These are phyloP conservation scores for Uloborus diversus DNA, from an alignment of 1,140 invertebrate species.

Conservation along the genomic window DNA sequence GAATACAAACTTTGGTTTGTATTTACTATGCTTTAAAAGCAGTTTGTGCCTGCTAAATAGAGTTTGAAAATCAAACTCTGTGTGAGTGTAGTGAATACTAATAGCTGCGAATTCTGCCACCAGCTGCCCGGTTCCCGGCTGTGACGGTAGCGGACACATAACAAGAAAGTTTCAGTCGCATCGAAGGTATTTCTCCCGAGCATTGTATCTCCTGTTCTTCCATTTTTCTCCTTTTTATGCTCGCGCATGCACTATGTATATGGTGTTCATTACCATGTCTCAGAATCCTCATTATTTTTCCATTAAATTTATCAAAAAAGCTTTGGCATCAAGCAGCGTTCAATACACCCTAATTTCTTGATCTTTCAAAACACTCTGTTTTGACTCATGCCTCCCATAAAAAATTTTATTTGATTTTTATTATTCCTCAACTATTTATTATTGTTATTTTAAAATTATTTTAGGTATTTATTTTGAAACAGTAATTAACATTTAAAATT, in stretches of 20 bases:
- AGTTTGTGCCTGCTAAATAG: too few relatives aligned
- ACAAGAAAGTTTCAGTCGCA: constrained; percentile 68
- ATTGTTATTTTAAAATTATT: too few relatives aligned
- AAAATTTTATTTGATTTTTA: too few relatives aligned
- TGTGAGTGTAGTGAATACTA: neutral
- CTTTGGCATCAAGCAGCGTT: neutral
- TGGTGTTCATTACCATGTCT: constrained; percentile 9
- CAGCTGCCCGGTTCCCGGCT: constrained; percentile 67
- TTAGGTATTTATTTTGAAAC: too few relatives aligned
- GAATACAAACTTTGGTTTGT: too few relatives aligned
- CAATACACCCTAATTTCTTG: too few relatives aligned
- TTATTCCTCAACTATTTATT: too few relatives aligned
- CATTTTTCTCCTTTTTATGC: constrained; percentile 48
- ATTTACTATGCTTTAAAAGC: too few relatives aligned
- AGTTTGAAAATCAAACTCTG: too few relatives aligned
- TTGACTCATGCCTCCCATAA: too few relatives aligned
- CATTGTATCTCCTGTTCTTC: constrained; percentile 50
- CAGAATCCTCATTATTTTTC: neutral
- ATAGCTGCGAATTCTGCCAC: constrained; percentile 37
- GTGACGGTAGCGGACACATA: constrained; percentile 68
- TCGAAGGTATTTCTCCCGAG: constrained; percentile 60
- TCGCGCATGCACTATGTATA: constrained; percentile 47
- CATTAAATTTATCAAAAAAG: neutral
- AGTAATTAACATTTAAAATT: too few relatives aligned
- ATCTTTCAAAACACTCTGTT: too few relatives aligned